Conservation (phyloP, 2,113 vertebrate species). For the Neodon shergylaensis region DNA sequence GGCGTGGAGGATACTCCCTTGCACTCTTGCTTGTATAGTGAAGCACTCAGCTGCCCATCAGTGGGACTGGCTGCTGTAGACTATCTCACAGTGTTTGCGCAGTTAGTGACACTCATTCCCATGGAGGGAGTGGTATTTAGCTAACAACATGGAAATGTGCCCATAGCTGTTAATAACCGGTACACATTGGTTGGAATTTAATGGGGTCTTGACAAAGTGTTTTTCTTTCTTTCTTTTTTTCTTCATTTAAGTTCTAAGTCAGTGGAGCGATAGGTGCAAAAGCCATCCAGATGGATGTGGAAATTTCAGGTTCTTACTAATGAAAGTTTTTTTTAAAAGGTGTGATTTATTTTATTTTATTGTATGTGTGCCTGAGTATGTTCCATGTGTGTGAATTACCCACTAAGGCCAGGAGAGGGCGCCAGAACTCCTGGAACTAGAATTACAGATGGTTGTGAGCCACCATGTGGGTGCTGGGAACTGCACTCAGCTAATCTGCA, state of each 20-base stretch:
- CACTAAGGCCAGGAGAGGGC: background rate
- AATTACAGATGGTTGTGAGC: background rate
- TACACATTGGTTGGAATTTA: background rate
- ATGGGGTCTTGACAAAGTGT: background rate
- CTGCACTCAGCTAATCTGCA: background rate
- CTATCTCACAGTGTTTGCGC: background rate
- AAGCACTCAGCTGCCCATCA: background rate
- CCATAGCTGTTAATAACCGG: background rate
- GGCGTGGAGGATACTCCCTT: background rate
- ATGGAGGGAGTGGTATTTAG: background rate
- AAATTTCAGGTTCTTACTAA: background rate
- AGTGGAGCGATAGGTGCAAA: background rate
- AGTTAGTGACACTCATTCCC: background rate
- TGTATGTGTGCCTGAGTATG: background rate
- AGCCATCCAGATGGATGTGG: background rate
- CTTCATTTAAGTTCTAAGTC: background rate
- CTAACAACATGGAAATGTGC: background rate
- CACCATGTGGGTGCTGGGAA: background rate
- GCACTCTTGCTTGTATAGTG: background rate
- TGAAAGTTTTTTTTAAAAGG: background rate
- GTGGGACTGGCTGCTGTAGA: background rate
- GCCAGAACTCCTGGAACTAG: background rate
- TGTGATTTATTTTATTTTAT: background rate
- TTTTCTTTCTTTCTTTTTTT: background rate
- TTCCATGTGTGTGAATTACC: background rate